Base-by-base conservation (phyloP, 2,888 invertebrate species). In the Abrostola tripartita region DNA sequence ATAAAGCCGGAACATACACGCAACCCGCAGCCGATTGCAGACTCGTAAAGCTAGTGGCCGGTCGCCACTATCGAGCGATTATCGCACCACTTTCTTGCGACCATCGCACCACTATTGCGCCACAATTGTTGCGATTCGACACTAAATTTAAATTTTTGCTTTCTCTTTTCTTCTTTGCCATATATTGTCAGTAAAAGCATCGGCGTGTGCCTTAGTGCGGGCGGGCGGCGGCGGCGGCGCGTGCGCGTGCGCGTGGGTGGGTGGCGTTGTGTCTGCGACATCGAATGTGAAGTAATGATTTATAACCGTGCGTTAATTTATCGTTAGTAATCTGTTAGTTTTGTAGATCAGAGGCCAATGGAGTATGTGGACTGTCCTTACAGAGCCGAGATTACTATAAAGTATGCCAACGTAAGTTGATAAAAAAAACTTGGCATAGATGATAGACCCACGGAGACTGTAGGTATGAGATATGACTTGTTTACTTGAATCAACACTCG, bases 111-210 rank as follows among this genome's bases (percentile, higher is more conserved):
- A 56, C 44, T 9, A 52, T 65, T 55, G 64, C 52, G 7, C 24
- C 8, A n/a, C 42, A 49, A 64, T 65, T 62, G 52, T 42, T 42
- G 47, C 52, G 53, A 64, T 63, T 63, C 65, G 60, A 41, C 51
- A 68, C 61, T 64, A 56, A 68, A 74, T 67, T 64, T 62, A 74
- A n/a, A 71, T 68, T 50, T 64, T 60, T 59, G 61, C 59, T 36
- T 53, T 52, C 52, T 52, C 47, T 56, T 36, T 53, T 52, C 52
- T 52, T 42, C 37, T 37, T 37, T 40, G 56, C 40, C 53, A 72
- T 67, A 64, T 63, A 70, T 61, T 35, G 55, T 10, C 40, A 36
- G 52, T 67, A 53, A 49, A 64, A 51, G 5, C 47, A 11, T 50
- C 35, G 41, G 36, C 12, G 11, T n/a, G 47, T 37, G 55, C 49